Conservation (phyloP, 2,888 invertebrate species). For the Lapara coniferarum region DNA sequence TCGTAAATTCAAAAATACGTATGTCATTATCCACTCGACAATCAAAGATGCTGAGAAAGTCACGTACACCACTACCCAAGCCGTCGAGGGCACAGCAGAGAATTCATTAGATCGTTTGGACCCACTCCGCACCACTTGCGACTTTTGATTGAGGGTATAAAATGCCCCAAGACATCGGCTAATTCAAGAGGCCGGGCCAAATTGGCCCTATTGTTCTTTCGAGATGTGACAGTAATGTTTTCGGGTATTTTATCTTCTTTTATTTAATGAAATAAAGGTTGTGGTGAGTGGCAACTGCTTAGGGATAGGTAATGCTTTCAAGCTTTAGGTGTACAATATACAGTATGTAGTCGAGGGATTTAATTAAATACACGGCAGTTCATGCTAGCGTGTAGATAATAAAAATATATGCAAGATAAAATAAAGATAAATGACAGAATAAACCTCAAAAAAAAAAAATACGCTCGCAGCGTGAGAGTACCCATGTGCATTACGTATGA, state of each 20-base stretch:
- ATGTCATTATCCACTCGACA: neutral
- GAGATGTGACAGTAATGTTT: conserved; percentile 55
- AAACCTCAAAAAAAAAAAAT: no score
- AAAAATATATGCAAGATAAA: no score
- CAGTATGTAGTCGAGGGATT: no score
- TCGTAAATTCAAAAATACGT: conserved; percentile 18
- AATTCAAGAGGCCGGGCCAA: conserved; percentile 68
- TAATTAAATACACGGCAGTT: no score
- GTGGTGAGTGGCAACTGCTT: neutral
- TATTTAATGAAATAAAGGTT: conserved; percentile 25
- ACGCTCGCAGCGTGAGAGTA: no score
- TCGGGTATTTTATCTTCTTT: conserved; percentile 43
- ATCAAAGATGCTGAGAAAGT: conserved; percentile 42
- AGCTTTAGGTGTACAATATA: no score
- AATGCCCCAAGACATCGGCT: conserved; percentile 69
- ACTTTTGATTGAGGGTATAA: conserved; percentile 81
- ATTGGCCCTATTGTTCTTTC: conserved; percentile 66
- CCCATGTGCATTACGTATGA: no score
- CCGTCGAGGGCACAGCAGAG: conserved; percentile 55
- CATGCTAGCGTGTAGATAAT: no score
- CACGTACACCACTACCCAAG: conserved; percentile 46
- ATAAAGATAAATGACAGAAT: no score
- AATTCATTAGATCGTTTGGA: conserved; percentile 77
- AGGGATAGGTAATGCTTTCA: neutral
- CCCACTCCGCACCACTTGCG: conserved; percentile 72